phyloP scores from a whole-genome alignment of 92 coral and sea anemone species.

The Chrysogorgia sp. region DNA sequence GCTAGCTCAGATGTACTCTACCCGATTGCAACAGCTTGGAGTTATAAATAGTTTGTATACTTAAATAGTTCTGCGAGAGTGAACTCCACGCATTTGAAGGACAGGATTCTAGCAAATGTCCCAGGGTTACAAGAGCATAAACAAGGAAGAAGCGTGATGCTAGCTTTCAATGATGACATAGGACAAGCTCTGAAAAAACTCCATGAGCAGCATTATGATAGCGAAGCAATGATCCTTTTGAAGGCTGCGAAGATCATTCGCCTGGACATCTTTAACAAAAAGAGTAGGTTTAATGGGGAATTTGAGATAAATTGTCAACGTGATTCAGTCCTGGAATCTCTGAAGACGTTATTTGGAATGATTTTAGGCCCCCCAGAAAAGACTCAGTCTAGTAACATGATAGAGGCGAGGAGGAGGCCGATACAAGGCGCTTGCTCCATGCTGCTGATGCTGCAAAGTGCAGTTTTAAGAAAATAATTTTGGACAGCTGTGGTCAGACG shows the following conservation, averaged over 20 bases:
- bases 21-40: constrained; percentile 52
- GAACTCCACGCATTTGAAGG: constrained; percentile 57
- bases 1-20: constrained; percentile 40
- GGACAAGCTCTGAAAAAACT: constrained; percentile 50
- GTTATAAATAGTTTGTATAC: too few relatives aligned
- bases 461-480: constrained; percentile 11
- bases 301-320: constrained; percentile 54
- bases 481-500: constrained; percentile 66
- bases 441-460: constrained; percentile 42
- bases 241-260: constrained; percentile 63
- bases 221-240: constrained; percentile 53
- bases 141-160: constrained; percentile 56
- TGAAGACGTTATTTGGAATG: constrained; percentile 55
- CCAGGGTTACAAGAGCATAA: constrained; percentile 66
- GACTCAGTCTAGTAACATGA: constrained; percentile 47
- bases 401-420: constrained; percentile 26
- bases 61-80: constrained; percentile 25
- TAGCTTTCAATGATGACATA: constrained; percentile 56
- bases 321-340: constrained; percentile 55
- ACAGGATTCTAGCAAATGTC: constrained; percentile 53
- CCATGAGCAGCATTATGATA: constrained; percentile 54
- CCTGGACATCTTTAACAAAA: constrained; percentile 43
- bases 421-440: constrained; percentile 36
- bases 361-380: constrained; percentile 57
- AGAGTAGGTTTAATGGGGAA: constrained; percentile 36